Evolutionary conservation across 2,113 vertebrate genomes (phyloP).

Genomic region (Anthoscopus minutus): DNA sequence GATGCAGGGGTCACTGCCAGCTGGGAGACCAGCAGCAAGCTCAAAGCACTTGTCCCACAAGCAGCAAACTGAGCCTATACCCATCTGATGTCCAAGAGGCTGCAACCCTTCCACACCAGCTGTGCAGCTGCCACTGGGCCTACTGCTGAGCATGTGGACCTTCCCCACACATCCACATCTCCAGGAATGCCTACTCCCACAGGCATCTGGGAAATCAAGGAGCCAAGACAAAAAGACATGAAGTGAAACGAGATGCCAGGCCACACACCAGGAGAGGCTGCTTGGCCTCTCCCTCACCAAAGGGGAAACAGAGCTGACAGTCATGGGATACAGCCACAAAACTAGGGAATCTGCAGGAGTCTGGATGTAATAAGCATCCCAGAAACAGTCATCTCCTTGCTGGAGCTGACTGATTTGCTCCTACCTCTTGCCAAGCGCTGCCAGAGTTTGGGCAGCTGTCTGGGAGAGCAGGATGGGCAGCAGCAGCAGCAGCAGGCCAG

Average conservation of each 20-base stretch:
- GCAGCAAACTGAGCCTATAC: not conserved
- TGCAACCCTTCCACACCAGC: not conserved
- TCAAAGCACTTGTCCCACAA: not conserved
- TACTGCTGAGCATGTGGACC: not conserved
- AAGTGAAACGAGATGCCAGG: not conserved
- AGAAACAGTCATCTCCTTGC: not conserved
- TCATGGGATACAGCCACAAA: not conserved
- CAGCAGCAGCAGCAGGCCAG: not conserved
- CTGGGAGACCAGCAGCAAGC: not conserved
- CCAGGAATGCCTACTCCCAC: not conserved
- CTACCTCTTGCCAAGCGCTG: rapidly evolving
- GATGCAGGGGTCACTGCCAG: not conserved
- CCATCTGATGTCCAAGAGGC: not conserved
- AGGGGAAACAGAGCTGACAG: not conserved
- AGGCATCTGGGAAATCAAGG: not conserved
- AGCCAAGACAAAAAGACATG: not conserved
- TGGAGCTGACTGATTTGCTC: not conserved
- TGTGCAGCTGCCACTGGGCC: not conserved
- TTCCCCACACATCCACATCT: rapidly evolving
- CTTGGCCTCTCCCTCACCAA: not conserved
- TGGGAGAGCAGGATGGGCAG: not conserved
- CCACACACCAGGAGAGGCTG: not conserved
- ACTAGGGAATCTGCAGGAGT: not conserved
- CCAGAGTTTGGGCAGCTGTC: not conserved
- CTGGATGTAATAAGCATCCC: not conserved